Evolutionary conservation across 2,888 invertebrate genomes (phyloP), one percentile per base, ranked within the genome.

Genomic region (Lordiphosa andalusiaca): DNA sequence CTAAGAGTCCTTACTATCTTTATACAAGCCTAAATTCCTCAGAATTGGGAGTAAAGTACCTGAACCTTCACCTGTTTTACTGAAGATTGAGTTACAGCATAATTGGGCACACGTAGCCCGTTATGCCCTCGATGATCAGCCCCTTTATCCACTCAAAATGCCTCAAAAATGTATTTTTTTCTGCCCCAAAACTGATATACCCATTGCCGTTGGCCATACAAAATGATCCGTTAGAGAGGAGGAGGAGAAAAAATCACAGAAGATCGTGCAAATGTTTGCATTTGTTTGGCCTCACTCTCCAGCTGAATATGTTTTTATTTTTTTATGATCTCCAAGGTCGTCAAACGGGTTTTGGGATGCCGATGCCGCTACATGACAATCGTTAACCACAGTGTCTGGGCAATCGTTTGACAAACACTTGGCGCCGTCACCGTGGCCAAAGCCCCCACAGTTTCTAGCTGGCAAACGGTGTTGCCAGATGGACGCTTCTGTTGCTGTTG

Each of bases 251-350:
- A 16, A 12, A 33, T n/a, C 36, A 35, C 40, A 49, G 66, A 63
- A 50, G 40, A 21, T 23, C 16, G 36, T 12, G 25, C 37, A 66
- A 50, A 66, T 54, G 53, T 63, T 63, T 66, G 83, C 80, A 82
- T 82, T 82, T 82, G 73, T 84, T 84, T 78, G 75, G 62, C 65
- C 64, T 47, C 49, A 33, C 41, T 40, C 16, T 52, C 25, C 47
- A 41, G 52, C 48, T 54, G 62, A 59, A 30, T 30, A 30, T 30
- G 25, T 25, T 25, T 25, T 25, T 23, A 6, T 23, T 65, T 84
- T 84, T 81, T 87, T 87, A 80, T 80, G 81, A 85, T 76, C 30
- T 30, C 82, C 88, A 88, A 87, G 88, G 87, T 86, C 87, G 87
- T 83, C 84, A 84, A 87, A 87, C 87, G 73, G 75, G 87, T 87